phyloP scores from a whole-genome alignment of 2,888 invertebrate genomes.

The Acleris laterana region DNA sequence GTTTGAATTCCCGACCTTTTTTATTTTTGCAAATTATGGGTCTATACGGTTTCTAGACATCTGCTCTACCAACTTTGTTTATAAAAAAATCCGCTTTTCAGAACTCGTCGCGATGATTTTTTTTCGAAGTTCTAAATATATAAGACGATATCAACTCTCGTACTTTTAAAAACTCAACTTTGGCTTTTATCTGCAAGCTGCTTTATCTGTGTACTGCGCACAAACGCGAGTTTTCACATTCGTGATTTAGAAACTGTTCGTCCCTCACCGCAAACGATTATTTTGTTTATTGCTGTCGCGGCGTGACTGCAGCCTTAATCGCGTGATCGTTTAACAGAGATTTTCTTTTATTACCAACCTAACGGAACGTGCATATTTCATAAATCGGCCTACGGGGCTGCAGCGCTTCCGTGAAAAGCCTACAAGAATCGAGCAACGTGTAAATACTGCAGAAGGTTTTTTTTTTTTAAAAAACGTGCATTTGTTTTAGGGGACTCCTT shows the following conservation, averaged over 20 bases:
- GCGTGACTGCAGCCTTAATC: conserved; percentile 55
- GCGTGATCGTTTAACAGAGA: conserved; percentile 56
- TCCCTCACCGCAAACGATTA: conserved; percentile 78
- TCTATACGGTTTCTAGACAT: no score
- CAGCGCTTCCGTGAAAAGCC: conserved; percentile 4
- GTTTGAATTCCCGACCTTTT: no score
- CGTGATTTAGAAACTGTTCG: conserved; percentile 75
- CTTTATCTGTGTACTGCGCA: conserved; percentile 43
- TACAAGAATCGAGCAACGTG: neutral
- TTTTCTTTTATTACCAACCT: conserved; percentile 56
- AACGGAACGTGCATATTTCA: conserved; percentile 37
- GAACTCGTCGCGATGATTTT: no score
- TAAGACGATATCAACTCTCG: no score
- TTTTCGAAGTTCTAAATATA: no score
- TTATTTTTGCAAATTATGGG: no score
- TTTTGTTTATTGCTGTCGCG: conserved; percentile 66
- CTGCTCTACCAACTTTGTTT: no score
- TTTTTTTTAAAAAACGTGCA: neutral
- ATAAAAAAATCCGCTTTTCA: no score
- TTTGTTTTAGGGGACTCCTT: neutral
- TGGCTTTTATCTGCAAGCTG: neutral
- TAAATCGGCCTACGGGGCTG: conserved; percentile 20
- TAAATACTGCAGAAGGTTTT: no score
- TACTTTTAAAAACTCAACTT: no score
- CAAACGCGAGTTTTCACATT: conserved; percentile 70